Base-by-base conservation (phyloP, 2,113 vertebrate species). In the Seriola aureovittata region DNA sequence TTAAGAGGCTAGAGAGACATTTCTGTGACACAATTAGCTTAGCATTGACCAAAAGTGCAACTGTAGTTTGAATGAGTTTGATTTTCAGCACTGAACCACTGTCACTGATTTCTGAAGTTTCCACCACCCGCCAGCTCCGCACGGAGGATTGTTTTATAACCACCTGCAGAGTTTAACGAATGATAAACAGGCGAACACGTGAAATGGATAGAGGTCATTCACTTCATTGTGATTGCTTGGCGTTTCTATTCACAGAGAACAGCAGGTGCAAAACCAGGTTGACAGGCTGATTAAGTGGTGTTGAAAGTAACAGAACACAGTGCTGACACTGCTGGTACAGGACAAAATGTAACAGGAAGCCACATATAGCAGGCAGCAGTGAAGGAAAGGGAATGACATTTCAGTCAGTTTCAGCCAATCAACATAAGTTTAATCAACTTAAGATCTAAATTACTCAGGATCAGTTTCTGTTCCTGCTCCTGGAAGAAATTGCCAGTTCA, bases 251-350 rank as follows among this genome's bases (percentile, higher is more conserved):
- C 48, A 19, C 14, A 6, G 2, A 10, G 4, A 17, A 5, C 75
- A 73, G 75, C 78, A 80, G 75, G n/a, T 85, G 79, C 80, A 55
- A 38, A 34, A 17, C 23, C 48, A 90, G 17, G 9, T 0, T 1
- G 65, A 40, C 40, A 42, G 40, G 40, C 57, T 32, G 60, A 90
- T 81, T 42, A 65, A 34, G 2, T 0, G 4, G 57, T 40, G 86
- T 17, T 90, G 86, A 86, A 79, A 84, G 70, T 69, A 57, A 50
- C 65, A 75, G 69, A 64, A 79, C 60, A 21, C 44, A 0, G 10
- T 12, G 77, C 57, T 81, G 73, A 84, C 80, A 64, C 29, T 10
- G 48, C 11, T 11, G 38, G 48, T 48, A 17, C 13, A 10, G 77
- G 65, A 72, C 65, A 0, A 14, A 0, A 63, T 58, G 83, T 3